Percentiles rank a stretch among this genome's conserved stretches.
Conservation (phyloP, 1,140 invertebrate genomes). For the Leucophenga varia region DNA sequence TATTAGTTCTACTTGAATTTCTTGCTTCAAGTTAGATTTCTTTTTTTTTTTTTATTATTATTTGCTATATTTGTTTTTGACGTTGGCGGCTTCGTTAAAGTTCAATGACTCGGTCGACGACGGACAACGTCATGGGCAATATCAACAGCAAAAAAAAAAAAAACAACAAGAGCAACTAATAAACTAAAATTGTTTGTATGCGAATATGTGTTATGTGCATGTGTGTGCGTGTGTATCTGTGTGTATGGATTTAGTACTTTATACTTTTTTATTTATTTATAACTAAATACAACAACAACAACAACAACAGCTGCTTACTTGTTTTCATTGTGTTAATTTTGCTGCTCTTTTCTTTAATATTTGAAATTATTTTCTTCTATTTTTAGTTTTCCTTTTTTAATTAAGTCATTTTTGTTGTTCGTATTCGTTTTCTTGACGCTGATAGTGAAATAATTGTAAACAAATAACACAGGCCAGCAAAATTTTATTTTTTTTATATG, state of each 20-base stretch:
- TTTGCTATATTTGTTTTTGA: constrained; percentile 16
- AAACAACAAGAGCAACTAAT: constrained; percentile 10
- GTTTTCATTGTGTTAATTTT: constrained; percentile 45
- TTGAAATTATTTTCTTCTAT: no score
- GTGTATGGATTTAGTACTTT: constrained; percentile 37
- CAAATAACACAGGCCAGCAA: constrained; percentile 35
- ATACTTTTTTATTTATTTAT: constrained; percentile 46
- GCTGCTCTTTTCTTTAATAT: no score
- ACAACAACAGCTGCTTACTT: no score
- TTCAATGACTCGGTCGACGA: constrained; percentile 41
- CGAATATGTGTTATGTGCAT: no score
- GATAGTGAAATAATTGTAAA: constrained; percentile 40
- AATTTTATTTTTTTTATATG: no score
- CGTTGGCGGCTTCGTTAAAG: constrained; percentile 28
- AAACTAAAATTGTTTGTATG: constrained; percentile 12
- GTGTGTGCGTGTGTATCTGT: no score
- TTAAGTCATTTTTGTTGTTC: no score
- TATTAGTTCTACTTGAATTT: no score
- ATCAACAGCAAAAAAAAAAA: constrained; percentile 15
- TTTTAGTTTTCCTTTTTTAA: constrained; percentile 50
- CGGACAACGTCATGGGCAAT: constrained; percentile 42
- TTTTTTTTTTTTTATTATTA: constrained; percentile 37
- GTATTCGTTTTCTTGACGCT: constrained; percentile 18
- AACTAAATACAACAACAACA: no score
- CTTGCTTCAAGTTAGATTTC: no score